These are phyloP conservation scores for Malurus elegans DNA, from an alignment of 2,113 vertebrate genomes.

Conservation along the genomic window DNA sequence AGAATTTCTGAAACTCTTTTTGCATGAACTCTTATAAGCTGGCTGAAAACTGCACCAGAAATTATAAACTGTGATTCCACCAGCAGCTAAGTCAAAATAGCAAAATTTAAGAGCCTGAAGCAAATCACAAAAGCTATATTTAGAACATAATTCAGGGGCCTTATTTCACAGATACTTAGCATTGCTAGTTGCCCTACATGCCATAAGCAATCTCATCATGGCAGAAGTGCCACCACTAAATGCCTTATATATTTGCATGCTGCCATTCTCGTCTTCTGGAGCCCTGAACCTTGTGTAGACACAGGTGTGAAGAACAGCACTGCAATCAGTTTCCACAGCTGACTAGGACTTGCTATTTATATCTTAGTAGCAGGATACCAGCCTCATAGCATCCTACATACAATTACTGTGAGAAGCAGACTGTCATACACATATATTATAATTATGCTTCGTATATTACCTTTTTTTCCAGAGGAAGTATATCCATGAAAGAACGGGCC, in stretches of 20 bases:
- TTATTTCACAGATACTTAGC: slow-evolving; percentile 35
- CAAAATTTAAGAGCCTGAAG: slow-evolving; percentile 52
- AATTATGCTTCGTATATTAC: not conserved
- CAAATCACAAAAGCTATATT: slow-evolving; percentile 51
- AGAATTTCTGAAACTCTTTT: slow-evolving; percentile 26
- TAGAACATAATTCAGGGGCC: slow-evolving; percentile 39
- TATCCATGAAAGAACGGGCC: not conserved
- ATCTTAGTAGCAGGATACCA: not conserved
- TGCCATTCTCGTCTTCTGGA: not conserved
- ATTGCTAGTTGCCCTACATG: slow-evolving; percentile 27
- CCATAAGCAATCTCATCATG: slow-evolving; percentile 50
- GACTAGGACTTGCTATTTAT: slow-evolving; percentile 36
- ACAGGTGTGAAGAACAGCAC: not conserved
- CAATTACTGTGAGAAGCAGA: not conserved
- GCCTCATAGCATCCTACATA: not conserved
- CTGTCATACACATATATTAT: not conserved
- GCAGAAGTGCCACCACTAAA: slow-evolving; percentile 1
- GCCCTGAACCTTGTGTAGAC: not conserved
- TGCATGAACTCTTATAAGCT: not conserved
- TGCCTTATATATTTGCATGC: not conserved
- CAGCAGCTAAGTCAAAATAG: slow-evolving; percentile 1
- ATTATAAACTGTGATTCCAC: not conserved
- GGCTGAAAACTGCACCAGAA: slow-evolving; percentile 12
- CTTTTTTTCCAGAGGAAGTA: not conserved
- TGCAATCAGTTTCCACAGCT: not conserved